Evolutionary conservation across 2,888 invertebrate species (phyloP).

Genomic region (Acanthosepion lycidas): DNA sequence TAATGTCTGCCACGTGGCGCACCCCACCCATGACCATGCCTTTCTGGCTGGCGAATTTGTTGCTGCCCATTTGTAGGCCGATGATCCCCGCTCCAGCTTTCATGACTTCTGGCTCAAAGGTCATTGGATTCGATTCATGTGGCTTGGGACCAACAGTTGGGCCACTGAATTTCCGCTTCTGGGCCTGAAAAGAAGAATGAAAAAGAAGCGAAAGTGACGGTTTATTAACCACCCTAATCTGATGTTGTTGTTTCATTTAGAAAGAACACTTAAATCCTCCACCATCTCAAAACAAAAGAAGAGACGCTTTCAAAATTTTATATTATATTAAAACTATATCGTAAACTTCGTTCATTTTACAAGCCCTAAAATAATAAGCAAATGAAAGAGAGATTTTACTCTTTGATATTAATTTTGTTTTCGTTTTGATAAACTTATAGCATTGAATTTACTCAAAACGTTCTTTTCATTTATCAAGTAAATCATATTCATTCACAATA

Average conservation of each 20-base stretch:
- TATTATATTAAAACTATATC: too few species aligned
- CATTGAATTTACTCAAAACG: too few species aligned
- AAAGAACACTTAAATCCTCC: not conserved
- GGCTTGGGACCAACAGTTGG: conserved; percentile 71
- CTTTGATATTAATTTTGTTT: too few species aligned
- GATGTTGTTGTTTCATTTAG: not conserved
- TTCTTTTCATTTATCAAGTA: too few species aligned
- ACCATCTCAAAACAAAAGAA: not conserved
- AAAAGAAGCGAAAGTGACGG: not conserved
- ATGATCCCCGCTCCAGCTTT: conserved; percentile 68
- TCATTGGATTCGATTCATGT: conserved; percentile 62
- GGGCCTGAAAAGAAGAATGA: conserved; percentile 63
- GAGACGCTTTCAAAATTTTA: too few species aligned
- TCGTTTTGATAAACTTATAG: too few species aligned
- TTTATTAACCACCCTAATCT: not conserved
- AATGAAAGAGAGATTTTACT: too few species aligned
- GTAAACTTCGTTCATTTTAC: too few species aligned
- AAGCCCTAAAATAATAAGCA: too few species aligned
- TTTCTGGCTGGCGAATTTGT: conserved; percentile 69
- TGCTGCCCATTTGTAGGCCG: conserved; percentile 71
- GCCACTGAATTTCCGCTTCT: conserved; percentile 70
- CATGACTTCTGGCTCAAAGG: conserved; percentile 70
- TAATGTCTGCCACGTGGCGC: conserved; percentile 64
- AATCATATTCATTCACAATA: too few species aligned
- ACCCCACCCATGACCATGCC: conserved; percentile 69